These are phyloP conservation scores for Desmophyllum pertusum DNA, from an alignment of 92 coral and sea anemone species.

Conservation along the genomic window DNA sequence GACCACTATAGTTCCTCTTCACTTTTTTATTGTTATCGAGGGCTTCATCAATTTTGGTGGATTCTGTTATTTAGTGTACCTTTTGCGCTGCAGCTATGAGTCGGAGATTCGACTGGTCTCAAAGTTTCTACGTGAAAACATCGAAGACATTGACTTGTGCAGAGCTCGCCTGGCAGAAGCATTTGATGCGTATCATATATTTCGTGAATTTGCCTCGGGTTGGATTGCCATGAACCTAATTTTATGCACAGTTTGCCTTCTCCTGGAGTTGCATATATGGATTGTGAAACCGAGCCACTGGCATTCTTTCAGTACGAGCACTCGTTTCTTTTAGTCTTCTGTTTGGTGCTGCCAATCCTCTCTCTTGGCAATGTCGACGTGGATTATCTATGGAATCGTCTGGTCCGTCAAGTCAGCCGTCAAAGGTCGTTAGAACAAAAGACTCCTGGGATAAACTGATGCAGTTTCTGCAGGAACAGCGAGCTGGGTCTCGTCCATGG, in stretches of 20 bases:
- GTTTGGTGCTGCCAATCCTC: conserved; percentile 66
- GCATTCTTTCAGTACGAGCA: conserved; percentile 79
- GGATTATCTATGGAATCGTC: conserved; percentile 89
- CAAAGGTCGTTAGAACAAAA: conserved; percentile 62
- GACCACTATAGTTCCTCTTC: conserved; percentile 50
- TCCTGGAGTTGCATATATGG: conserved; percentile 82
- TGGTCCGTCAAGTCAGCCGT: conserved; percentile 81
- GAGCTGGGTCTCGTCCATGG: conserved; percentile 89
- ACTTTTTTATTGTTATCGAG: conserved; percentile 64
- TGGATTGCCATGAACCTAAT: conserved; percentile 83
- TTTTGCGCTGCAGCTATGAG: conserved; percentile 88
- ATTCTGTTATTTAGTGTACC: conserved; percentile 77
- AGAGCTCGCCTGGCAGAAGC: conserved; percentile 85
- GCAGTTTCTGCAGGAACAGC: conserved; percentile 88
- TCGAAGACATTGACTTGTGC: conserved; percentile 75
- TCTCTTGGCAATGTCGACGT: conserved; percentile 86
- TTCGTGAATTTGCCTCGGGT: conserved; percentile 88
- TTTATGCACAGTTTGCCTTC: conserved; percentile 74
- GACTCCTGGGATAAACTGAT: conserved; percentile 83
- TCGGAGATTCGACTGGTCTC: conserved; percentile 76
- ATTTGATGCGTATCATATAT: conserved; percentile 81
- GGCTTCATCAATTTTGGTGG: conserved; percentile 86
- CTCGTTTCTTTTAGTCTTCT: conserved; percentile 56
- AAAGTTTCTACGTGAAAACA: conserved; percentile 70
- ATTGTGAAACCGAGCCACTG: conserved; percentile 53